These are phyloP conservation scores for Galeruca laticollis DNA, from an alignment of 2,888 invertebrate genomes.

Conservation along the genomic window DNA sequence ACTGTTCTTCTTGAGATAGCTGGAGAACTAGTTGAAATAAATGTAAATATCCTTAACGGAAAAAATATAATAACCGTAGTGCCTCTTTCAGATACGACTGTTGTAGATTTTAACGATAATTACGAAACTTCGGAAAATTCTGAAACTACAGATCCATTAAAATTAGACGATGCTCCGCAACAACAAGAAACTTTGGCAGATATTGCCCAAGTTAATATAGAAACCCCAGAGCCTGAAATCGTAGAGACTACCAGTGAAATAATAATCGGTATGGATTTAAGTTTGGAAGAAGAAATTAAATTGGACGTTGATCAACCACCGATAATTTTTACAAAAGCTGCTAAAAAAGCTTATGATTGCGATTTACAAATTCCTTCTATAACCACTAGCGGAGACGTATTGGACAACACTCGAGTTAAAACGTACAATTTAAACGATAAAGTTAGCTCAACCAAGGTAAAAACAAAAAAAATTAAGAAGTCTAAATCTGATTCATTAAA, in stretches of 20 bases:
- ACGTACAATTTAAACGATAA: slow-evolving; percentile 39
- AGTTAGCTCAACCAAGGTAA: slow-evolving; percentile 45
- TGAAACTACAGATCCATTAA: slow-evolving; percentile 35
- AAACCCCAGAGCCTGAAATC: slow-evolving; percentile 37
- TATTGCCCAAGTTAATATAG: slow-evolving; percentile 23
- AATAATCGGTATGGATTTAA: slow-evolving; percentile 53
- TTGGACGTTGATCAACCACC: slow-evolving; percentile 47
- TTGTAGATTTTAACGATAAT: slow-evolving; percentile 57
- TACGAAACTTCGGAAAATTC: slow-evolving; percentile 46
- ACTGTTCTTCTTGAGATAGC: slow-evolving; percentile 55
- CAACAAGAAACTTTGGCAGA: slow-evolving; percentile 27
- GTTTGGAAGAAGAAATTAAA: slow-evolving; percentile 51
- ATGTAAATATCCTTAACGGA: slow-evolving; percentile 54
- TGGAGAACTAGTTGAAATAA: slow-evolving; percentile 58
- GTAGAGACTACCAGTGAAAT: slow-evolving; percentile 49
- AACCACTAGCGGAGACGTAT: slow-evolving; percentile 50
- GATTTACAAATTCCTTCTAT: slow-evolving; percentile 53
- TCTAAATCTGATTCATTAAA: slow-evolving; percentile 31
- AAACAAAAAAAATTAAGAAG: slow-evolving; percentile 27
- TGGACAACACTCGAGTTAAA: slow-evolving; percentile 34
- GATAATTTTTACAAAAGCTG: slow-evolving; percentile 55
- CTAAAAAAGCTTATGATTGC: slow-evolving; percentile 56
- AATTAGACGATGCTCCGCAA: slow-evolving; percentile 26
- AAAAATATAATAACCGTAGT: slow-evolving; percentile 58
- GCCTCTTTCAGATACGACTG: slow-evolving; percentile 53